Evolutionary conservation across 2,797 vertebrate species (phyloP).

Genomic region (Eurystomus glaucurus): DNA sequence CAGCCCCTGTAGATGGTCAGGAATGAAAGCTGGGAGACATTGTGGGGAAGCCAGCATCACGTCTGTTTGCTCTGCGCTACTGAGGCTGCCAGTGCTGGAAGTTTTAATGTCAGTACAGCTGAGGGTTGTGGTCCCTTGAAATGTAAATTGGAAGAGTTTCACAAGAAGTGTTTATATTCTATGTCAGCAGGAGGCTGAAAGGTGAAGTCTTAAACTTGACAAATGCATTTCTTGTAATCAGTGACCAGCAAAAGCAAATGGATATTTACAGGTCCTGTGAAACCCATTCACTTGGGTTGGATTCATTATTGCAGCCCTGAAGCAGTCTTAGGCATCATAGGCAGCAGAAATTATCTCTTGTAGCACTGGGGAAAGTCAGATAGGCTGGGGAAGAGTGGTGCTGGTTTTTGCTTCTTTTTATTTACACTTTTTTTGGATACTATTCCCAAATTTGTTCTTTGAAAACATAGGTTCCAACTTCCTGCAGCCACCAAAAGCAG

Average conservation of each 20-base stretch:
- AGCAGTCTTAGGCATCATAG: background rate
- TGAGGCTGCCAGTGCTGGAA: background rate
- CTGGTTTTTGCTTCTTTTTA: background rate
- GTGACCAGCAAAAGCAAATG: background rate
- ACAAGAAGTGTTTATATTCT: background rate
- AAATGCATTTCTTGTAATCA: background rate
- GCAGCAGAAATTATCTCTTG: background rate
- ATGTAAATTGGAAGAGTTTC: constrained; percentile 10
- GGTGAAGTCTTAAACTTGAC: constrained; percentile 34
- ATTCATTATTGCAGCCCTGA: background rate
- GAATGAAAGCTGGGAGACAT: background rate
- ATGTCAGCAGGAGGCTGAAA: background rate
- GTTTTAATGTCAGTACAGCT: background rate
- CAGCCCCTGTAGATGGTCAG: background rate
- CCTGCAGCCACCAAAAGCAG: background rate
- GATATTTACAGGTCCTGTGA: background rate
- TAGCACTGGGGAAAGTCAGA: background rate
- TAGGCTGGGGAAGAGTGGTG: background rate
- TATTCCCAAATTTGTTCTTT: background rate
- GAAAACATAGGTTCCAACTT: background rate
- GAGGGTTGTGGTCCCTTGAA: background rate
- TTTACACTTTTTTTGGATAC: background rate
- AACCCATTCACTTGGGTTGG: background rate
- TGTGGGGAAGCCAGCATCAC: fast-evolving
- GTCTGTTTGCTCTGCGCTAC: background rate